phyloP scores from a whole-genome alignment of 1,140 invertebrate species.

The Lamellibrachia luymesi region DNA sequence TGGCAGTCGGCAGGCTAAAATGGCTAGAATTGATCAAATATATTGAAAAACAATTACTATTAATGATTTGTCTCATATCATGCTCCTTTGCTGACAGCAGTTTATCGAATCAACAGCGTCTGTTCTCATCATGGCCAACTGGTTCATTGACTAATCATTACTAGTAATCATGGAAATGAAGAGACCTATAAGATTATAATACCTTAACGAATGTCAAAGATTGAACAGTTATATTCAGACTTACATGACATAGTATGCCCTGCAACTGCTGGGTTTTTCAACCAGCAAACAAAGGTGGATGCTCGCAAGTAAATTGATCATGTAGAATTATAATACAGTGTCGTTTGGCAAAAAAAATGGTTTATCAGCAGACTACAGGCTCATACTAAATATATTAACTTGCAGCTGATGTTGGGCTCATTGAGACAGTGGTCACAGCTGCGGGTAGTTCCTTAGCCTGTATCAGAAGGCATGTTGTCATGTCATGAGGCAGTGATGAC shows the following conservation, averaged over 20 bases:
- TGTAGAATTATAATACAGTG: not conserved
- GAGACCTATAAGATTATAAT: too few species aligned
- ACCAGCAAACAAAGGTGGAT: too few species aligned
- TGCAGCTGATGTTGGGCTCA: not conserved
- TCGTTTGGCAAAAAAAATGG: not conserved
- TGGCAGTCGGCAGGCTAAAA: not conserved
- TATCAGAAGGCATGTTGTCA: not conserved
- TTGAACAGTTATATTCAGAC: too few species aligned
- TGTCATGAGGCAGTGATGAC: not conserved
- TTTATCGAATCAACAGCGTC: conserved; percentile 4
- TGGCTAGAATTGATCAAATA: conserved; percentile 5
- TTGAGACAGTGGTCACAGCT: not conserved
- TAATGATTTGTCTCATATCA: conserved; percentile 5
- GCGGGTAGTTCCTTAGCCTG: not conserved
- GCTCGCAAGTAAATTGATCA: too few species aligned
- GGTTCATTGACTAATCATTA: not conserved
- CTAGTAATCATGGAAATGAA: not conserved
- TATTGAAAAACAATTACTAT: conserved; percentile 1
- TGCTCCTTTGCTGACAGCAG: not conserved
- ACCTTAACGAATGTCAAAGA: not conserved
- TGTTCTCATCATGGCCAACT: not conserved
- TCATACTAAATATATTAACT: not conserved
- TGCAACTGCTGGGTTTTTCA: too few species aligned
- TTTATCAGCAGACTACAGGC: not conserved
- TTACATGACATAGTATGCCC: too few species aligned